phyloP scores from a whole-genome alignment of 2,888 invertebrate genomes.

The Cecidostiba fungosa region DNA sequence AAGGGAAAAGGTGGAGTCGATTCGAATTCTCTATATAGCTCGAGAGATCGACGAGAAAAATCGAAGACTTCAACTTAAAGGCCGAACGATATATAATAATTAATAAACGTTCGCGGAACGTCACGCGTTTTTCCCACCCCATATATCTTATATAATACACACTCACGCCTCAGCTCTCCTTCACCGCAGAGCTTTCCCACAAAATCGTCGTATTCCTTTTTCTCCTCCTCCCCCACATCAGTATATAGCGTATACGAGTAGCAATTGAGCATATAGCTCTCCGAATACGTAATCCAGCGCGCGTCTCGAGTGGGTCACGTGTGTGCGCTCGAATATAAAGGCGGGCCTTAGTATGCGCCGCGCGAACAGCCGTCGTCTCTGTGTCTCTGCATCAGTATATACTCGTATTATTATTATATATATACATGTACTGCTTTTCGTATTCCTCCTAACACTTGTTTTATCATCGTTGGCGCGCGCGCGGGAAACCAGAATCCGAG shows the following conservation, averaged over 20 bases:
- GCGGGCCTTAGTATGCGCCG: constrained; percentile 24
- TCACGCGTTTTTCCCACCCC: too few relatives aligned
- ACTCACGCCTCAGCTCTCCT: too few relatives aligned
- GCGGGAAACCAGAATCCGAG: neutral
- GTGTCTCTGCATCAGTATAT: neutral
- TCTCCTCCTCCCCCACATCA: too few relatives aligned
- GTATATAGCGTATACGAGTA: neutral
- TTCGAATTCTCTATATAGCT: neutral
- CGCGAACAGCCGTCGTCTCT: neutral
- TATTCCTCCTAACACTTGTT: constrained; percentile 20
- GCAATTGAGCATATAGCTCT: neutral
- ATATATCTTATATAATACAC: too few relatives aligned
- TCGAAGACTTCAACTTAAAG: too few relatives aligned
- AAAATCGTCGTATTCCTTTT: neutral
- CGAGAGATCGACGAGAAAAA: too few relatives aligned
- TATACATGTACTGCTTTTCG: neutral
- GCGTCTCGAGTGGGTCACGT: constrained; percentile 17
- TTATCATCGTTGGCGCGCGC: constrained; percentile 13
- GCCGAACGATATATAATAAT: too few relatives aligned
- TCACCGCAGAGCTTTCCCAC: too few relatives aligned
- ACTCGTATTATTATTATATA: neutral
- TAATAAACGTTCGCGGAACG: too few relatives aligned
- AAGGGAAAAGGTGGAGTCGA: neutral
- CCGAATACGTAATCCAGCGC: neutral
- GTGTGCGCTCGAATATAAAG: constrained; percentile 18